Evolutionary conservation across 2,113 vertebrate species (phyloP).

Genomic region (Neotoma lepida): DNA sequence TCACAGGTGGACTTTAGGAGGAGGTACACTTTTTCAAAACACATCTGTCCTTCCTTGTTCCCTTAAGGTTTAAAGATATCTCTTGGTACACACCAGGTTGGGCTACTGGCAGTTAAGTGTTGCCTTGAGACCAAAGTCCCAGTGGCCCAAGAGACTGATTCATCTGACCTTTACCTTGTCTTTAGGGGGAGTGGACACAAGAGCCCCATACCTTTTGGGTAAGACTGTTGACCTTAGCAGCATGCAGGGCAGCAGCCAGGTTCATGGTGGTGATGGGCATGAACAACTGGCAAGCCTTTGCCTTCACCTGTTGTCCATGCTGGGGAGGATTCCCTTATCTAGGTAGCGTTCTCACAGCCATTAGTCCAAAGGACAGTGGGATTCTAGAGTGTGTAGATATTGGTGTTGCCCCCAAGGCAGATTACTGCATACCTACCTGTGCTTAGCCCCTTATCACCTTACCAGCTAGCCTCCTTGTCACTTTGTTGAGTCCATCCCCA

Average conservation of each 20-base stretch:
- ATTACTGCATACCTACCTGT: background rate
- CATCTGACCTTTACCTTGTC: background rate
- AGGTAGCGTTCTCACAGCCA: background rate
- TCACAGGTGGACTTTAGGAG: background rate
- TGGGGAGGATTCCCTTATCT: background rate
- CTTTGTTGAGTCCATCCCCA: background rate
- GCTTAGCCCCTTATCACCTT: background rate
- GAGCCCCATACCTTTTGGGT: background rate
- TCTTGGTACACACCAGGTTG: background rate
- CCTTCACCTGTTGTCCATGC: background rate
- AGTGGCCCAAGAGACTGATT: background rate
- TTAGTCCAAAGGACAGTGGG: background rate
- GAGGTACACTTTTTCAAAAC: background rate
- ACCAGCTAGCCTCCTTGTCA: background rate
- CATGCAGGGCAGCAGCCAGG: background rate
- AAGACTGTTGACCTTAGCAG: background rate
- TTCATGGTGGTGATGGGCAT: background rate
- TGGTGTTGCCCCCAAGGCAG: background rate
- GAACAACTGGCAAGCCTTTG: background rate
- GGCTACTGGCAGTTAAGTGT: background rate
- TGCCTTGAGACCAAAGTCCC: background rate
- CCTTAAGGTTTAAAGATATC: background rate
- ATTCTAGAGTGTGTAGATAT: background rate
- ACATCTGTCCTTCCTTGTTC: accelerated
- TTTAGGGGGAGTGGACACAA: background rate